These are phyloP conservation scores for Butastur rufipennis DNA, from an alignment of 2,113 vertebrate genomes.

Conservation along the genomic window DNA sequence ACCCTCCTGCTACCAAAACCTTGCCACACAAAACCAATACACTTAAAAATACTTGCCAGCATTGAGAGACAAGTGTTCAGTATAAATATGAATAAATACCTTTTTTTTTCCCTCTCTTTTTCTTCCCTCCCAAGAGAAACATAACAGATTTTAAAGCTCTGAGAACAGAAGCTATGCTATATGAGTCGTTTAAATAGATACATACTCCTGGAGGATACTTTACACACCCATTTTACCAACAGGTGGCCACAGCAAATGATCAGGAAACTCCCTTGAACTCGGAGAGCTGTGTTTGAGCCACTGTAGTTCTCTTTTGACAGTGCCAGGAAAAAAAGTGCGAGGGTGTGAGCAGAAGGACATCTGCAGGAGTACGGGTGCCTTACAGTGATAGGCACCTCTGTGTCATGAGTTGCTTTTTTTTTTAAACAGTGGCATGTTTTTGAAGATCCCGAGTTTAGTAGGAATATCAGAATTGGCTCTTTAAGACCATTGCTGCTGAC, in stretches of 20 bases:
- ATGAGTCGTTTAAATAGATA: background rate
- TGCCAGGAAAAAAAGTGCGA: background rate
- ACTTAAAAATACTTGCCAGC: background rate
- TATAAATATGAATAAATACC: too few species aligned
- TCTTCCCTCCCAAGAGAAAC: background rate
- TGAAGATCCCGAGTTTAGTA: background rate
- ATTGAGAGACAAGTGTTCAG: background rate
- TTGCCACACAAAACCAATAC: too few species aligned
- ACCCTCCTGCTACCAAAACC: too few species aligned
- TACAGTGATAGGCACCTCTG: background rate
- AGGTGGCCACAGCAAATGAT: background rate
- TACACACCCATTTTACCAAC: background rate
- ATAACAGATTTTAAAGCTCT: background rate
- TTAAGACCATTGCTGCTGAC: background rate
- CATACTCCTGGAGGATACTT: background rate
- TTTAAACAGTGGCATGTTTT: background rate
- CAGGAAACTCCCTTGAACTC: background rate
- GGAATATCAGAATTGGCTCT: background rate
- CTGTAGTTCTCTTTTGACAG: background rate
- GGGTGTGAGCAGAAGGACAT: background rate
- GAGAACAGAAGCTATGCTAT: background rate
- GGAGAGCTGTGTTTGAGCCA: background rate
- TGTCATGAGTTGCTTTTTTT: background rate
- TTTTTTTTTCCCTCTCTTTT: fast-evolving
- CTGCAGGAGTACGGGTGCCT: background rate